These are phyloP conservation scores for Bombyx mandarina DNA, from an alignment of 1,140 invertebrate species.

Conservation along the genomic window DNA sequence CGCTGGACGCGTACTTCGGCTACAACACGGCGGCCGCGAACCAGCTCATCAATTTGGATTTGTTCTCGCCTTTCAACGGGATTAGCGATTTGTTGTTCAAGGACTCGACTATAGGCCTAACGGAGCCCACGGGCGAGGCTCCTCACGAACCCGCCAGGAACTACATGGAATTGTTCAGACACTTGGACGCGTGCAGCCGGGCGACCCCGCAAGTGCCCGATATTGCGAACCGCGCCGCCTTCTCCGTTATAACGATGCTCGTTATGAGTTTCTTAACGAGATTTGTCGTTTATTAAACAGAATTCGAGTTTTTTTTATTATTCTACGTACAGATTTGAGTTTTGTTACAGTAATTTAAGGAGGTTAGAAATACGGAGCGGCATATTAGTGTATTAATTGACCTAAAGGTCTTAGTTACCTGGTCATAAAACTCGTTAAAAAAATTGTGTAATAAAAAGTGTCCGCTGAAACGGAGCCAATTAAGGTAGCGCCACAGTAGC, in stretches of 20 bases:
- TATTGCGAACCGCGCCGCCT: conserved; percentile 20
- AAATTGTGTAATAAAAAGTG: no score
- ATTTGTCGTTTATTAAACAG: conserved; percentile 24
- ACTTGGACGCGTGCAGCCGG: conserved; percentile 48
- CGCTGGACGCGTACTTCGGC: conserved; percentile 37
- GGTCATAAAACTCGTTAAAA: no score
- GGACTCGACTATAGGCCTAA: conserved; percentile 70
- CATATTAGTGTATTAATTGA: no score
- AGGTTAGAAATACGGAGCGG: no score
- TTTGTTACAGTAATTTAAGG: no score
- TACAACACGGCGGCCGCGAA: conserved; percentile 40
- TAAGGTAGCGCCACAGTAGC: no score
- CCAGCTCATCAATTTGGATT: conserved; percentile 68
- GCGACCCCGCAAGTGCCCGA: conserved; percentile 21
- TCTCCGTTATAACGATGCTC: conserved; percentile 34
- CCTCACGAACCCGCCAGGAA: conserved; percentile 42
- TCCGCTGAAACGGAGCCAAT: no score
- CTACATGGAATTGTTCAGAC: conserved; percentile 57
- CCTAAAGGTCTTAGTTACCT: no score
- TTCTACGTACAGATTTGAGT: no score
- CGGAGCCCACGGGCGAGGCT: conserved; percentile 33
- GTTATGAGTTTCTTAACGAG: conserved; percentile 23
- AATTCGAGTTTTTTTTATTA: not conserved
- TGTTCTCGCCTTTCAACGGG: conserved; percentile 72
- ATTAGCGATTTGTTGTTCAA: conserved; percentile 72